Percentiles rank a stretch among this genome's conserved stretches.
These are phyloP conservation scores for Apotomis betuletana DNA, from an alignment of 2,888 invertebrate genomes.

Conservation along the genomic window DNA sequence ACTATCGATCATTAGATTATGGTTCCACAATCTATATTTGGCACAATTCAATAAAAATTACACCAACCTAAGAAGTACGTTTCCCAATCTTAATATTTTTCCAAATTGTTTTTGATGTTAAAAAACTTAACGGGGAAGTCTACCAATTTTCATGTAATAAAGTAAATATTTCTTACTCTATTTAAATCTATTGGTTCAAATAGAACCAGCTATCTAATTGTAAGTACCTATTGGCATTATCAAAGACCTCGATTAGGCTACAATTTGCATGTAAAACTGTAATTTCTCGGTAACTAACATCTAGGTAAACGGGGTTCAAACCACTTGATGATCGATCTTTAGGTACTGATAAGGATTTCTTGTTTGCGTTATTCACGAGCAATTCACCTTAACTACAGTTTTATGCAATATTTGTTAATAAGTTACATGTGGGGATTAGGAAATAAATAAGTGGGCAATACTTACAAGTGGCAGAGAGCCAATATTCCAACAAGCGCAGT, in stretches of 20 bases:
- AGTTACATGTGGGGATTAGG: not conserved
- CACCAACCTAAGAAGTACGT: too few relatives aligned
- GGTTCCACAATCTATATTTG: too few relatives aligned
- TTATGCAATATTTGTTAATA: slow-evolving; percentile 13
- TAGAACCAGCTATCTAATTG: too few relatives aligned
- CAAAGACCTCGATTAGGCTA: not conserved
- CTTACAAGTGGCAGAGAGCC: slow-evolving; percentile 72
- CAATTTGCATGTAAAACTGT: not conserved
- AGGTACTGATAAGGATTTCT: slow-evolving; percentile 32
- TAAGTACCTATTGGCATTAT: too few relatives aligned
- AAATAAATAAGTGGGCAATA: slow-evolving; percentile 46
- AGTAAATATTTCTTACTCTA: too few relatives aligned
- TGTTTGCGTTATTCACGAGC: slow-evolving; percentile 32
- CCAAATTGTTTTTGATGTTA: too few relatives aligned
- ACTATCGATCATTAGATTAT: too few relatives aligned
- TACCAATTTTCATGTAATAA: too few relatives aligned
- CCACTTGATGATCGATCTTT: slow-evolving; percentile 15
- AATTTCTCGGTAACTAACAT: slow-evolving; percentile 19
- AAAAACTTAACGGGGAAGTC: too few relatives aligned
- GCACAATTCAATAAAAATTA: too few relatives aligned
- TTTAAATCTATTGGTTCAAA: too few relatives aligned
- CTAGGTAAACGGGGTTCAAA: slow-evolving; percentile 14
- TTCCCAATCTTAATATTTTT: too few relatives aligned
- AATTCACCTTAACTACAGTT: slow-evolving; percentile 1
- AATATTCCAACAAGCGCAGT: slow-evolving; percentile 63